These are phyloP conservation scores for Spisula solida DNA, from an alignment of 2,888 invertebrate genomes.

Conservation along the genomic window DNA sequence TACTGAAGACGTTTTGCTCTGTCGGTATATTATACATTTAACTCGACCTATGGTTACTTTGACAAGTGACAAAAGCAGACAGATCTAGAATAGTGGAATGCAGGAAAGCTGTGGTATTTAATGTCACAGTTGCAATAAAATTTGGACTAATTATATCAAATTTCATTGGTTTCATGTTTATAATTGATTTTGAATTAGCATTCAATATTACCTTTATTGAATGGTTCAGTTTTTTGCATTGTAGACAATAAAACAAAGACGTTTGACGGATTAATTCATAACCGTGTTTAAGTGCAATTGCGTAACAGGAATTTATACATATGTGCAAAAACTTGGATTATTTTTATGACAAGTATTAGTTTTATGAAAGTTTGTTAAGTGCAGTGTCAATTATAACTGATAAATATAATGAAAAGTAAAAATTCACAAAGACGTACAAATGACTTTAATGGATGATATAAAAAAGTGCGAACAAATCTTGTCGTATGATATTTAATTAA, in stretches of 20 bases:
- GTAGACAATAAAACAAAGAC: not conserved
- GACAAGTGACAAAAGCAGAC: not conserved
- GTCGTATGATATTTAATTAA: slow-evolving; percentile 14
- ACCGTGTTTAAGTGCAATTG: slow-evolving; percentile 15
- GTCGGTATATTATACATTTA: not conserved
- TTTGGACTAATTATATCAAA: not conserved
- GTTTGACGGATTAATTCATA: not conserved
- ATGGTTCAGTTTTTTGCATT: not conserved
- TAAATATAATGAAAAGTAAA: slow-evolving; percentile 22
- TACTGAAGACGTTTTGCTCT: not conserved
- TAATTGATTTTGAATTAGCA: not conserved
- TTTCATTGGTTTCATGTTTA: not conserved
- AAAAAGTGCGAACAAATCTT: slow-evolving; percentile 17
- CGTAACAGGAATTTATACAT: slow-evolving; percentile 12
- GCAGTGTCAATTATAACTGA: slow-evolving; percentile 12
- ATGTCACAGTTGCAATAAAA: not conserved
- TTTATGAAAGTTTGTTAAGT: slow-evolving; percentile 2
- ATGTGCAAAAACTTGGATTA: not conserved
- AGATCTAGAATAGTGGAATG: no score
- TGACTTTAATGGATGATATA: slow-evolving; percentile 23
- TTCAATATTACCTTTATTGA: not conserved
- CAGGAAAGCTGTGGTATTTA: not conserved
- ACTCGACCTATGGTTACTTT: not conserved
- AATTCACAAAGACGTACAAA: slow-evolving; percentile 24
- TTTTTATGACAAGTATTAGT: slow-evolving; percentile 21